phyloP scores from a whole-genome alignment of 2,113 vertebrate species.

The Psettodes erumei region DNA sequence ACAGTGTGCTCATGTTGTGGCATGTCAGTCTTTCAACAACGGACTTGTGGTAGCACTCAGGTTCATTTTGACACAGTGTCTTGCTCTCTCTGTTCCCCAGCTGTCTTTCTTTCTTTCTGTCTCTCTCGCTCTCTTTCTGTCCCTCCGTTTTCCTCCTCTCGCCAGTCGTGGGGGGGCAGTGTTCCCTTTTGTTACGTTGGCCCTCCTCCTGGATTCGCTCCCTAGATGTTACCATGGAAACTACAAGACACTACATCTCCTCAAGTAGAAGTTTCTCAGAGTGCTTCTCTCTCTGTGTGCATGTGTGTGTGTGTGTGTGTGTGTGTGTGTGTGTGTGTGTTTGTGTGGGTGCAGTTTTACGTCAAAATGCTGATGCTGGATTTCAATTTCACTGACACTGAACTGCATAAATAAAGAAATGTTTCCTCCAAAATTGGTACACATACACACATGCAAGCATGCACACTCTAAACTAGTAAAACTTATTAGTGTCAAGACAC shows the following conservation, averaged over 20 bases:
- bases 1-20: background rate
- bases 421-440: background rate
- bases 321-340: conserved; percentile 31
- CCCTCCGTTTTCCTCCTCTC: conserved; percentile 47
- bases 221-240: conserved; percentile 81
- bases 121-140: conserved; percentile 14
- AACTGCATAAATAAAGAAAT: conserved; percentile 35
- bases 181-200: conserved; percentile 76
- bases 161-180: conserved; percentile 76
- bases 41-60: conserved; percentile 12
- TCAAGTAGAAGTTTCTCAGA: conserved; percentile 76
- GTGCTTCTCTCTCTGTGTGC: conserved; percentile 25
- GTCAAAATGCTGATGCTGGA: conserved; percentile 64
- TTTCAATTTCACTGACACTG: conserved; percentile 61
- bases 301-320: conserved; percentile 27
- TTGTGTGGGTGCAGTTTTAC: conserved; percentile 51
- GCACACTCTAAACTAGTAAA: background rate
- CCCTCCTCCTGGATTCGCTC: conserved; percentile 71
- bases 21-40: conserved; percentile 9
- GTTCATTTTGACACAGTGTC: conserved; percentile 11
- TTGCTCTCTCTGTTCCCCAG: background rate
- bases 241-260: conserved; percentile 81
- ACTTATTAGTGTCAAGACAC: conserved; percentile 24
- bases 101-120: conserved; percentile 13
- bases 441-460: conserved; percentile 9